A percentile compares a stretch with the other conserved stretches of the same genome.
Evolutionary conservation across 2,888 invertebrate genomes (phyloP).

Genomic region (Apamea crenata): DNA sequence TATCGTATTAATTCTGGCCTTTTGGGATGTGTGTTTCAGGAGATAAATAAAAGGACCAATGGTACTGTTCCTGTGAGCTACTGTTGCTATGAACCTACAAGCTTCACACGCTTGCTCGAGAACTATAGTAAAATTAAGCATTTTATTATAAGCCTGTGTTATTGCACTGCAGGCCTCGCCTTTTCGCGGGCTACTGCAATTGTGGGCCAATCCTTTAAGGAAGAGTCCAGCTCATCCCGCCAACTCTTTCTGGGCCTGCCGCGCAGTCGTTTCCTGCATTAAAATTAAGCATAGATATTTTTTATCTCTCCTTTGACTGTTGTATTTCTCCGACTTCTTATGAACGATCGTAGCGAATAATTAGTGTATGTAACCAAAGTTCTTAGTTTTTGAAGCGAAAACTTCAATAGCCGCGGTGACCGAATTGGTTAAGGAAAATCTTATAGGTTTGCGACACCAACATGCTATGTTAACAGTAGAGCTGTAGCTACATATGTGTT

Average conservation of each 20-base stretch:
- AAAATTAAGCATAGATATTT: not conserved
- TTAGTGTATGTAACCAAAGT: not conserved
- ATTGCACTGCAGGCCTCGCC: too few relatives aligned
- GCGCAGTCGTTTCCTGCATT: not conserved
- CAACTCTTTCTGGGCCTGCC: too few relatives aligned
- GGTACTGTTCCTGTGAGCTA: not conserved
- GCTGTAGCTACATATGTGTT: too few relatives aligned
- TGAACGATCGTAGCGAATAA: not conserved
- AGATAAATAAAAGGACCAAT: conserved; percentile 14
- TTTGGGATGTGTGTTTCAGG: conserved; percentile 20
- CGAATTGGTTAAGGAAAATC: not conserved
- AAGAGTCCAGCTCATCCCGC: too few relatives aligned
- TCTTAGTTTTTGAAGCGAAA: not conserved
- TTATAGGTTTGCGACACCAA: not conserved
- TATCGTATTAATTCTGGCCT: conserved; percentile 46
- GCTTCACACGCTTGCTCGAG: not conserved
- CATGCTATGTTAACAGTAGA: not conserved
- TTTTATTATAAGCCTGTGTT: too few relatives aligned
- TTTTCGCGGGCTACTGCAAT: too few relatives aligned
- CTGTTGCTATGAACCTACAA: too few relatives aligned
- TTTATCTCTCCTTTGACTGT: not conserved
- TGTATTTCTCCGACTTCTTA: not conserved
- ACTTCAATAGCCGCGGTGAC: not conserved
- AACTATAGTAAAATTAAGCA: not conserved
- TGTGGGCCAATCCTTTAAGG: too few relatives aligned